Evolutionary conservation across 1,140 invertebrate genomes (phyloP), one percentile per base, ranked within the genome.

Genomic region (Ladona fulva): DNA sequence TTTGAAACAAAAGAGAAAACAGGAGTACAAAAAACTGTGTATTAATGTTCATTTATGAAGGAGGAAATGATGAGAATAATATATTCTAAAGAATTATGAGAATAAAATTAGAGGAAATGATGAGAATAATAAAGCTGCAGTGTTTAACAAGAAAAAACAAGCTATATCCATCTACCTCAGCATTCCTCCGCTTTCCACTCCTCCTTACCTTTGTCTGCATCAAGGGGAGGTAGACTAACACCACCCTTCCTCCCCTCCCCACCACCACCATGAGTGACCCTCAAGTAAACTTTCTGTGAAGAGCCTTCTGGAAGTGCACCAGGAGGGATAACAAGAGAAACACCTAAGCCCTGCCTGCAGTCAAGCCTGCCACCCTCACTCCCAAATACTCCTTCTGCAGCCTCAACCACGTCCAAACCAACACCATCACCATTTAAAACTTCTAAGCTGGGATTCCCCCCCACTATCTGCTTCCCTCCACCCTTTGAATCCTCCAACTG

Each of bases 231-330:
- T 80, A 92, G 89, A 81, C 91, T 91, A 83, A 91, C 87, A 86
- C 78, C 86, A 85, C 81, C 89, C 87, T 77, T 66, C n/a, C 16
- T 22, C 14, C 52, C 52, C 52, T 66, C 52, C 14, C 52, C 52
- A 66, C 52, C 52, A 66, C 52, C 52, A 66, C 52, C 52, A 19
- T 86, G 83, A 82, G 89, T 89, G 79, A 98, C 95, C 84, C 96
- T 96, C 88, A 98, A 97, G 90, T 97, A 97, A 82, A 98, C 93
- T 86, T 97, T 95, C 87, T 97, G 95, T 80, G 91, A 89, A 80
- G 90, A 89, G 73, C 94, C 93, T 24, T 89, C 87, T 75, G 91
- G 89, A 80, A 97, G 91, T 42, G 96, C 96, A 78, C 94, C 93
- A 77, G 92, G 89, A 66, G 96, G 96, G 82, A 98, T 94, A 81